A percentile compares a stretch with the other conserved stretches of the same genome.
These are phyloP conservation scores for Potorous gilbertii DNA, from an alignment of 2,797 vertebrate species.

Conservation along the genomic window DNA sequence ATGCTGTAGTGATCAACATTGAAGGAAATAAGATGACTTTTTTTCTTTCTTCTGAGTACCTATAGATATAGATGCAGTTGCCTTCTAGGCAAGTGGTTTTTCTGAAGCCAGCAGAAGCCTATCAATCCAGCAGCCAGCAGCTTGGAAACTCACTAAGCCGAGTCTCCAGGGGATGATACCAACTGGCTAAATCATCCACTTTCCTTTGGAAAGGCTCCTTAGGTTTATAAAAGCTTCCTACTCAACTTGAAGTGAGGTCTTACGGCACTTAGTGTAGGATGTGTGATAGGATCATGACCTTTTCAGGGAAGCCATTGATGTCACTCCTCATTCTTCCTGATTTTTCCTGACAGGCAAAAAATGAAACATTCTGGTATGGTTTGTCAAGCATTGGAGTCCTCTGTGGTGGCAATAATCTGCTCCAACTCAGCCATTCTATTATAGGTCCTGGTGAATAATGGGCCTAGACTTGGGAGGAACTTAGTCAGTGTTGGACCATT, in stretches of 20 bases:
- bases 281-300: conserved; percentile 74
- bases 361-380: conserved; percentile 59
- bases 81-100: conserved; percentile 50
- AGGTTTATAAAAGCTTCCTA: conserved; percentile 59
- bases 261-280: conserved; percentile 63
- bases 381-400: conserved; percentile 73
- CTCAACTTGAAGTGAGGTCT: conserved; percentile 48
- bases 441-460: conserved; percentile 36
- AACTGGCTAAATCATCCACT: neutral
- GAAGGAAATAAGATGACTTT: conserved; percentile 4
- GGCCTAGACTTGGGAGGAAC: conserved; percentile 50
- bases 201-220: conserved; percentile 43
- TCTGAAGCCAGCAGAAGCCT: conserved; percentile 46
- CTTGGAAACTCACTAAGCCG: conserved; percentile 52
- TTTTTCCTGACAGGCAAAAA: conserved; percentile 69
- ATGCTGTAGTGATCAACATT: neutral
- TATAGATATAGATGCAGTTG: neutral
- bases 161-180: neutral
- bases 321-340: conserved; percentile 76
- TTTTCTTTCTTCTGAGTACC: conserved; percentile 31
- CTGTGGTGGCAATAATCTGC: conserved; percentile 73
- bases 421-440: conserved; percentile 66
- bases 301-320: conserved; percentile 73
- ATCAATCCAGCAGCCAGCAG: conserved; percentile 37
- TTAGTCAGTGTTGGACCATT: conserved; percentile 61